phyloP scores from a whole-genome alignment of 2,113 vertebrate genomes.

The Phodopus roborovskii region DNA sequence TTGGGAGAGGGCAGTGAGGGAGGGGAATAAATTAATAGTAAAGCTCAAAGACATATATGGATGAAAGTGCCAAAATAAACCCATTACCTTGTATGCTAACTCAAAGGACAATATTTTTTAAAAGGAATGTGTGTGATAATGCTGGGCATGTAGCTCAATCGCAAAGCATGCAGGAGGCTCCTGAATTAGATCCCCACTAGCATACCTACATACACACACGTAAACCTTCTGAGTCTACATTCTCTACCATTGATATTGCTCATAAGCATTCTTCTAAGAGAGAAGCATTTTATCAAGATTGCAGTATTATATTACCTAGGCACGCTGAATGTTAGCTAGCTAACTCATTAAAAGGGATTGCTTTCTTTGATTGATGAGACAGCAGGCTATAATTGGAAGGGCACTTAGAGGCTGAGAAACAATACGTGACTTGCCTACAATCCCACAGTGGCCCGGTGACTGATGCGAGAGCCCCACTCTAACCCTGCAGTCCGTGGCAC shows the following conservation, averaged over 20 bases:
- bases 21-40: neutral
- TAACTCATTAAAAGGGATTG: neutral
- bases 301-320: neutral
- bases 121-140: neutral
- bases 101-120: neutral
- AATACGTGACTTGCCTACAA: slow-evolving; percentile 17
- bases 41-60: neutral
- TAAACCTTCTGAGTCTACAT: neutral
- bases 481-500: too few relatives aligned
- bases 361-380: slow-evolving; percentile 42
- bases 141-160: neutral
- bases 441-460: neutral
- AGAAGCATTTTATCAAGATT: slow-evolving; percentile 38
- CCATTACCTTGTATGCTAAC: neutral
- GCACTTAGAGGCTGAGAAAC: slow-evolving; percentile 20
- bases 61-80: neutral
- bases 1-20: neutral
- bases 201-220: neutral
- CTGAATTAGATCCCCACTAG: neutral
- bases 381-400: slow-evolving; percentile 44
- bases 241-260: neutral
- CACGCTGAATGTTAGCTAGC: neutral
- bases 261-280: neutral
- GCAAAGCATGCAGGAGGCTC: neutral
- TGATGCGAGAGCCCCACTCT: neutral